Percentiles rank a stretch among this genome's conserved stretches.
Conservation (phyloP, 2,113 vertebrate genomes). For the Tenrec ecaudatus region DNA sequence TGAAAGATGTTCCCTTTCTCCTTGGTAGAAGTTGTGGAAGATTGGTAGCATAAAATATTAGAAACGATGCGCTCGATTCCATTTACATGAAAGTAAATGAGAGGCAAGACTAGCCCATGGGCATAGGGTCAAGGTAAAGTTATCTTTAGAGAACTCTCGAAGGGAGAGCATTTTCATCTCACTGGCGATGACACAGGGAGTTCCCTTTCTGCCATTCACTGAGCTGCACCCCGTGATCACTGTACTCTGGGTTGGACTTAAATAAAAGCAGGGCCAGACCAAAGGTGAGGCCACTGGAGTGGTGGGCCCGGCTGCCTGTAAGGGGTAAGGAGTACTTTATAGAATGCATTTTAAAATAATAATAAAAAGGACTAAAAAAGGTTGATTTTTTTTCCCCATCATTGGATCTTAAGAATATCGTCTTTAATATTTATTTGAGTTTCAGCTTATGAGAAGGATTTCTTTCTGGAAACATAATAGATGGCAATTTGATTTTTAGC, state of each 20-base stretch:
- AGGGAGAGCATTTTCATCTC: not conserved
- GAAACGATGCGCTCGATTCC: not conserved
- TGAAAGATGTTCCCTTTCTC: not conserved
- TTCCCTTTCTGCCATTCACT: not conserved
- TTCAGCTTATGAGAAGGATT: not conserved
- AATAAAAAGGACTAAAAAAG: not conserved
- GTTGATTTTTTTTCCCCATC: too few relatives aligned
- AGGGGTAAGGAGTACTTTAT: not conserved
- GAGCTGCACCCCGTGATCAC: not conserved
- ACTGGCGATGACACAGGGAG: not conserved
- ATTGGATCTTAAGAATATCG: slow-evolving; percentile 16
- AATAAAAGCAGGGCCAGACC: not conserved
- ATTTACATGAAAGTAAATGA: not conserved
- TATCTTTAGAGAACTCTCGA: not conserved
- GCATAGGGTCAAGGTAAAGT: not conserved
- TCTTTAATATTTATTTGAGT: slow-evolving; percentile 15
- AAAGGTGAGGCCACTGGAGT: not conserved
- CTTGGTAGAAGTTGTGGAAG: not conserved
- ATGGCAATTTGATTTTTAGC: not conserved
- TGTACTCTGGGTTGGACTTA: not conserved
- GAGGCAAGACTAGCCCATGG: not conserved
- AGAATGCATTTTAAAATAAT: not conserved
- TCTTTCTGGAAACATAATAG: slow-evolving; percentile 12
- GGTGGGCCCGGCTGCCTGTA: not conserved
- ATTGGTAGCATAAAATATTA: not conserved